A percentile compares a stretch with the other conserved stretches of the same genome.
These are phyloP conservation scores for Meriones unguiculatus DNA, from an alignment of 2,113 vertebrate species.

Conservation along the genomic window DNA sequence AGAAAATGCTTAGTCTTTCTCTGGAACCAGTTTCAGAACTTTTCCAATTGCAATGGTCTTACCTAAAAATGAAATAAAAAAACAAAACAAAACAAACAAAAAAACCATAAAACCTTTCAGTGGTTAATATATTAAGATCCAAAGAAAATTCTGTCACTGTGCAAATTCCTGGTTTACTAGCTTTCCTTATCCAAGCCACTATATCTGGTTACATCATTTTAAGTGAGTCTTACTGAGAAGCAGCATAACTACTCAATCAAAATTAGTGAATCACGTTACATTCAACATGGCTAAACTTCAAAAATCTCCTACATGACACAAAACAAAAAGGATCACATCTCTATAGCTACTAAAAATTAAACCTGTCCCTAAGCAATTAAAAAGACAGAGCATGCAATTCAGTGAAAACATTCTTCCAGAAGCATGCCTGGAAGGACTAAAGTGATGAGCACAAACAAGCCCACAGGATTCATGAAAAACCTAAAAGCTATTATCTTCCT, in stretches of 20 bases:
- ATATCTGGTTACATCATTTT: conserved; percentile 7
- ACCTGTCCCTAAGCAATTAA: neutral
- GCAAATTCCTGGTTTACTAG: conserved; percentile 4
- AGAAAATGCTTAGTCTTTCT: conserved; percentile 96
- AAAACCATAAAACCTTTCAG: conserved; percentile 54
- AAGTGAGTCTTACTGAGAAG: neutral
- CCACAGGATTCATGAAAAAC: neutral
- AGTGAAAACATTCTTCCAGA: neutral
- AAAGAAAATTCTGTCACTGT: conserved; percentile 19
- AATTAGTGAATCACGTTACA: neutral
- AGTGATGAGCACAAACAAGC: neutral
- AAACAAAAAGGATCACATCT: neutral
- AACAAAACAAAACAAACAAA: neutral
- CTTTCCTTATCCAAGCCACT: neutral
- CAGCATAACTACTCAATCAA: neutral
- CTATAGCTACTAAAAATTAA: neutral
- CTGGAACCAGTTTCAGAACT: conserved; percentile 99
- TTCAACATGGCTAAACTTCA: neutral
- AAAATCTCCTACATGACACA: neutral
- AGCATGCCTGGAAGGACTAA: neutral
- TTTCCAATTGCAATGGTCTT: conserved; percentile 99
- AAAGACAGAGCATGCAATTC: neutral
- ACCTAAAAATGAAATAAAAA: conserved; percentile 87
- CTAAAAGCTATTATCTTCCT: neutral
- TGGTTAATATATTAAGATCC: conserved; percentile 48